Base-by-base conservation (phyloP, 2,888 invertebrate species). In the Philonicus albiceps region DNA sequence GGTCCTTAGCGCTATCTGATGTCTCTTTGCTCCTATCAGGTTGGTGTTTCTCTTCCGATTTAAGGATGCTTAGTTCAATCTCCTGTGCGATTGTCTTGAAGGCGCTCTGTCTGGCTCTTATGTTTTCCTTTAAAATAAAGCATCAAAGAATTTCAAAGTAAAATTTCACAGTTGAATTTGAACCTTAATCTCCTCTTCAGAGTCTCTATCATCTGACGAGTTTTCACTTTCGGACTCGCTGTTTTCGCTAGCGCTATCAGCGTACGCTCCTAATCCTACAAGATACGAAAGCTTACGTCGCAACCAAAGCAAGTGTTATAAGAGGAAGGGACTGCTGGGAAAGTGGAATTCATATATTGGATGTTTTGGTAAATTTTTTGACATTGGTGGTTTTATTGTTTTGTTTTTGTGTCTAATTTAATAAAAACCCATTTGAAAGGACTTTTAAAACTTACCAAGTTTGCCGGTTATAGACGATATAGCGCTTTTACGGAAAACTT, bases 391-490 rank as follows among this genome's bases (percentile, higher is more conserved):
- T n/a, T n/a, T 1, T 53, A 5, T 53, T 53, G 4, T 19, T 55
- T 19, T 55, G 55, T 55, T 8, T 55, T 53, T 19, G n/a, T 55
- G 19, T 30, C 3, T 74, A n/a, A 74, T 74, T 16, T 3, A 90
- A 90, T 89, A n/a, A 40, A 76, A 81, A 55, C 55, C 81, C 81
- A 55, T 81, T 31, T 8, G 55, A 81, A 19, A 74, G 31, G 74
- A 19, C 74, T 37, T 89, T 88, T 89, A 88, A 88, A 75, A 97
- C 98, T 98, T 95, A 98, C 98, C 98, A 92, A 98, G 95, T 92
- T 96, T 96, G 91, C 96, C 95, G 92, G 97, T 96, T 94, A 98
- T 95, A 94, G 97, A 96, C 93, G 97, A 96, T 94, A 97, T 95
- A 93, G 97, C 97, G 93, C 96, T 96, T 95, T 96, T 96, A 94